These are phyloP conservation scores for Oryzias javanicus DNA, from an alignment of 2,113 vertebrate genomes.

Conservation along the genomic window DNA sequence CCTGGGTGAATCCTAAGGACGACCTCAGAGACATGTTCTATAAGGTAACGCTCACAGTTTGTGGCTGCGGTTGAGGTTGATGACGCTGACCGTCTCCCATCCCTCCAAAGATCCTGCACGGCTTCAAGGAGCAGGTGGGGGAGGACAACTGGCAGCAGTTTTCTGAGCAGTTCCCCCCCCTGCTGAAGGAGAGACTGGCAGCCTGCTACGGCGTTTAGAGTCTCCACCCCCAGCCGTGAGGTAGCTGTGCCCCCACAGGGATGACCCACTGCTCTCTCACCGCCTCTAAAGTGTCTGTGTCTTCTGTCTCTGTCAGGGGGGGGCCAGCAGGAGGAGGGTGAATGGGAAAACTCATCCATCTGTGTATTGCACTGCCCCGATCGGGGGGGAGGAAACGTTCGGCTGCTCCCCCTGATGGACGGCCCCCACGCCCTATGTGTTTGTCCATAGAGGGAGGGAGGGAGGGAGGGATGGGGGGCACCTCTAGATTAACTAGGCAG, in stretches of 20 bases:
- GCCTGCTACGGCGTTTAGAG: constrained; percentile 92
- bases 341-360: constrained; percentile 85
- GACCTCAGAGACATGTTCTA: constrained; percentile 95
- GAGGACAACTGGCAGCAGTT: constrained; percentile 96
- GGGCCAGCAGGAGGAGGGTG: constrained; percentile 85
- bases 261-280: too few relatives aligned
- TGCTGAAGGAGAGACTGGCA: constrained; percentile 91
- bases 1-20: constrained; percentile 93
- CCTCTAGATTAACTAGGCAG: constrained; percentile 80
- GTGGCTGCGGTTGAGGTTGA: too few relatives aligned
- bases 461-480: constrained; percentile 75
- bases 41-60: constrained; percentile 76
- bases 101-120: constrained; percentile 84
- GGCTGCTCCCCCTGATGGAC: constrained; percentile 80
- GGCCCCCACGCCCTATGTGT: constrained; percentile 82
- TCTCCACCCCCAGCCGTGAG: constrained; percentile 57
- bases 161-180: constrained; percentile 91
- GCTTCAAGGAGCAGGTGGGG: constrained; percentile 93
- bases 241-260: constrained; percentile 22
- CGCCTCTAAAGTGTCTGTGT: not conserved
- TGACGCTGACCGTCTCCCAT: not conserved
- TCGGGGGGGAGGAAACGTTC: constrained; percentile 82
- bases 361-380: constrained; percentile 89
- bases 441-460: constrained; percentile 80
- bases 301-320: constrained; percentile 62